A percentile compares a stretch with the other conserved stretches of the same genome.
phyloP scores from a whole-genome alignment of 2,113 vertebrate genomes.

The Hyaena hyaena region DNA sequence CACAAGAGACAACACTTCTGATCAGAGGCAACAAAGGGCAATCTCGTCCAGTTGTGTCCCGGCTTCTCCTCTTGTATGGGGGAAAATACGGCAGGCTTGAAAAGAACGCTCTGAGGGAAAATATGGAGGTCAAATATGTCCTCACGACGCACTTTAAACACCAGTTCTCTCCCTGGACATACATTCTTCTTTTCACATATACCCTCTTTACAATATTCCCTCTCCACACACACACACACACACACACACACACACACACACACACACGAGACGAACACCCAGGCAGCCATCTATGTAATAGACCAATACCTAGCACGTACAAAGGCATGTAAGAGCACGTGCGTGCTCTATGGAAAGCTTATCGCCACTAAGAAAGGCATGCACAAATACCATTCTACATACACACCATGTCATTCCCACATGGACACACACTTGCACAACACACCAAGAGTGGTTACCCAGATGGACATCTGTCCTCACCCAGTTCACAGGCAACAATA shows the following conservation, averaged over 20 bases:
- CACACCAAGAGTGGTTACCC: neutral
- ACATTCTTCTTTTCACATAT: neutral
- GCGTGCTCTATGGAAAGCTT: neutral
- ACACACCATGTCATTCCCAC: neutral
- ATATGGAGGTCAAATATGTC: neutral
- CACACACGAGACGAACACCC: neutral
- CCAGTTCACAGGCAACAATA: neutral
- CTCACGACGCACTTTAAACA: neutral
- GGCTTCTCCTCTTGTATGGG: neutral
- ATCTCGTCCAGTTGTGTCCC: neutral
- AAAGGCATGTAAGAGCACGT: neutral
- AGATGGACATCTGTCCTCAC: neutral
- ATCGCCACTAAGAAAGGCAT: conserved; percentile 7
- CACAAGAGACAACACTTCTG: neutral
- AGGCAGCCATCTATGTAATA: neutral
- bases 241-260: neutral
- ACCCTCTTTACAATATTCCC: neutral
- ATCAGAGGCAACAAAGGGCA: neutral
- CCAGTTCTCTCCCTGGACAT: conserved; percentile 13
- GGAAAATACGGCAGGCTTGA: neutral
- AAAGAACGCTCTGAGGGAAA: neutral
- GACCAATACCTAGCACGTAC: neutral
- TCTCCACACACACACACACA: neutral
- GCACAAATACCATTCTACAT: neutral
- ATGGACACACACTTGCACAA: neutral